Percentiles rank a stretch among this genome's conserved stretches.
Conservation (phyloP, 2,797 vertebrate species). For the Aselliscus stoliczkanus region DNA sequence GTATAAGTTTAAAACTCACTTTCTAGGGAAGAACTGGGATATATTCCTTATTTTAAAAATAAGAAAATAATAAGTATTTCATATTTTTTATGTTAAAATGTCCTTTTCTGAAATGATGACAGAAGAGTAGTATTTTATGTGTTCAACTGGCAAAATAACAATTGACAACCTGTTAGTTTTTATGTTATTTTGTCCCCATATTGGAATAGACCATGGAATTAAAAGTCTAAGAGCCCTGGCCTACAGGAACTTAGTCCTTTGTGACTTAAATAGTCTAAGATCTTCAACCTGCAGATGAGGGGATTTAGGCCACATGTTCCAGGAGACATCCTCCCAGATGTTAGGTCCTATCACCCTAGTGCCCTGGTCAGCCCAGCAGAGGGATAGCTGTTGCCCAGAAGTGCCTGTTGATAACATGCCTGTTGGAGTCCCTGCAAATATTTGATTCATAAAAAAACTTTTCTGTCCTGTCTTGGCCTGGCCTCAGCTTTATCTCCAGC, state of each 20-base stretch:
- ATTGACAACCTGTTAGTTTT: background rate
- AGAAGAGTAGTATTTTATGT: background rate
- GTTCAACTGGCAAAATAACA: background rate
- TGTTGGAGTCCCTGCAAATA: background rate
- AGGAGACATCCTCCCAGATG: background rate
- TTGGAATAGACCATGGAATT: background rate
- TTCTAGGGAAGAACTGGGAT: background rate
- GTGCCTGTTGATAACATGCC: background rate
- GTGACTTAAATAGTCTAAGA: background rate
- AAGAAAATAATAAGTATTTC: background rate
- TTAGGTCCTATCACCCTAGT: background rate
- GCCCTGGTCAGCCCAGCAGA: background rate
- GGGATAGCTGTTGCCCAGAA: background rate
- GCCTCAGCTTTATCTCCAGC: background rate
- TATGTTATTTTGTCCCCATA: background rate
- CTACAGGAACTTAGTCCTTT: background rate
- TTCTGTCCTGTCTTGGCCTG: background rate
- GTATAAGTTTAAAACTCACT: background rate
- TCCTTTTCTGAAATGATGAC: background rate
- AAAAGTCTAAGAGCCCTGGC: background rate
- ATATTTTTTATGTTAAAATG: background rate
- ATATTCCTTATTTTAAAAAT: background rate
- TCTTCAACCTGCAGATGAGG: background rate
- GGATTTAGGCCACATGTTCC: background rate
- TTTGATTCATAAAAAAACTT: background rate